These are phyloP conservation scores for Propsilocerus akamusi DNA, from an alignment of 1,140 invertebrate species.

Conservation along the genomic window DNA sequence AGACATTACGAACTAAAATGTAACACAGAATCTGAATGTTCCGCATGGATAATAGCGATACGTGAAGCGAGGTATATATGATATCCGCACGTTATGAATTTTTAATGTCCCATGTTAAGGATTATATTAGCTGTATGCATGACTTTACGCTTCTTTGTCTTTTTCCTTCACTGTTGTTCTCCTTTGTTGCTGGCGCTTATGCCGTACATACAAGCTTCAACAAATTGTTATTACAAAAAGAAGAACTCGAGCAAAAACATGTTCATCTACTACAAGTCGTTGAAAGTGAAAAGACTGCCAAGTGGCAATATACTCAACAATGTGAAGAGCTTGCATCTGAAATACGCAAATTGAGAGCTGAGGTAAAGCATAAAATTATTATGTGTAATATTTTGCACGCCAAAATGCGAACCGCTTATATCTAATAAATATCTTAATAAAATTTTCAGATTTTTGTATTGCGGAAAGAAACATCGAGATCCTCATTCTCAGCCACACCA, in stretches of 20 bases:
- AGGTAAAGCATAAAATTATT: conserved; percentile 48
- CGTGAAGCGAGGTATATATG: conserved; percentile 55
- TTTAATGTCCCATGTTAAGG: background rate
- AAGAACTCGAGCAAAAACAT: conserved; percentile 86
- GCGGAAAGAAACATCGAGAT: conserved; percentile 54
- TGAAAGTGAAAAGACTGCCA: conserved; percentile 80
- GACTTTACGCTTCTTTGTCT: conserved; percentile 3
- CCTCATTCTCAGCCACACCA: conserved; percentile 5
- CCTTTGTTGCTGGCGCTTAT: conserved; percentile 17
- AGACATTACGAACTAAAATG: conserved; percentile 75
- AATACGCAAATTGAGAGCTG: conserved; percentile 74
- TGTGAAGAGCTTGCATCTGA: conserved; percentile 76
- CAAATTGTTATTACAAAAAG: conserved; percentile 76
- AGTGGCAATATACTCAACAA: conserved; percentile 86
- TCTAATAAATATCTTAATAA: background rate
- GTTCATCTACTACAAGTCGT: conserved; percentile 80
- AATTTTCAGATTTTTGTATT: conserved; percentile 51
- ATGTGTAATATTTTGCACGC: no score
- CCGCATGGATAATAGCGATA: conserved; percentile 80
- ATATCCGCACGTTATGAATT: background rate
- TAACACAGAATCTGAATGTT: conserved; percentile 66
- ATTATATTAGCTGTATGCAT: background rate
- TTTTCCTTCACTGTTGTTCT: conserved; percentile 9
- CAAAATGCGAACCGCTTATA: no score
- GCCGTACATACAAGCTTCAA: conserved; percentile 51